Evolutionary conservation across 37 sponge, comb jelly and placozoan genomes (phyloP).

Genomic region (Ianthella basta): DNA sequence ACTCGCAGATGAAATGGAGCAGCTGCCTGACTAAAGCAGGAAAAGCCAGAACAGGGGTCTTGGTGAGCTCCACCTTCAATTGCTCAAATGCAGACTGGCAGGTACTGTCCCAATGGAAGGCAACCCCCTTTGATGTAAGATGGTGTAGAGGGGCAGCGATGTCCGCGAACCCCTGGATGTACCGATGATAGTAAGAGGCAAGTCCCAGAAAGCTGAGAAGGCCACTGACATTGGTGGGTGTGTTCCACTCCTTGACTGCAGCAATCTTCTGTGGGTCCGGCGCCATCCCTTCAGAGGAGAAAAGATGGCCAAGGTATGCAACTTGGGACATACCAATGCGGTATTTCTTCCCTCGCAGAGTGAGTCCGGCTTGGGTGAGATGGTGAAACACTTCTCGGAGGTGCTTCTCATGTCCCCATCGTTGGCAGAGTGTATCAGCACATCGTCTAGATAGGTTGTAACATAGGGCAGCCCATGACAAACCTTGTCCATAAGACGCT

Average conservation of each 20-base stretch:
- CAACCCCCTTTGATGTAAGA: too few species aligned
- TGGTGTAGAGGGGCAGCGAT: too few species aligned
- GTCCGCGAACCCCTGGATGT: too few species aligned
- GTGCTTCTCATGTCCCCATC: slow-evolving; percentile 2
- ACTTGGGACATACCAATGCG: slow-evolving; percentile 4
- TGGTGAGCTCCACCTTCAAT: too few species aligned
- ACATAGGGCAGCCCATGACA: slow-evolving; percentile 15
- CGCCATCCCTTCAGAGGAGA: slow-evolving; percentile 1
- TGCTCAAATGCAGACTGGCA: too few species aligned
- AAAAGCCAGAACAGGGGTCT: too few species aligned
- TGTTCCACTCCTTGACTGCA: slow-evolving; percentile 10
- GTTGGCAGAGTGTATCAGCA: background rate
- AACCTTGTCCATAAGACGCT: slow-evolving; percentile 21
- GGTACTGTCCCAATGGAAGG: too few species aligned
- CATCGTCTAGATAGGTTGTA: background rate
- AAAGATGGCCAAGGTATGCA: background rate
- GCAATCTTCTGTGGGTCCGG: slow-evolving; percentile 10
- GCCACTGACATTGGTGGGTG: too few species aligned
- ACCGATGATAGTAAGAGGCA: too few species aligned
- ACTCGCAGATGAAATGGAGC: too few species aligned
- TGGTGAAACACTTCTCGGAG: background rate
- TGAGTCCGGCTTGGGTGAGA: background rate
- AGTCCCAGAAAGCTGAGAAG: too few species aligned
- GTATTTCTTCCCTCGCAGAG: background rate
- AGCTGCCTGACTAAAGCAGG: too few species aligned